Percentiles rank a stretch among this genome's conserved stretches.
These are phyloP conservation scores for Ploceus nigricollis DNA, from an alignment of 2,113 vertebrate genomes.

Conservation along the genomic window DNA sequence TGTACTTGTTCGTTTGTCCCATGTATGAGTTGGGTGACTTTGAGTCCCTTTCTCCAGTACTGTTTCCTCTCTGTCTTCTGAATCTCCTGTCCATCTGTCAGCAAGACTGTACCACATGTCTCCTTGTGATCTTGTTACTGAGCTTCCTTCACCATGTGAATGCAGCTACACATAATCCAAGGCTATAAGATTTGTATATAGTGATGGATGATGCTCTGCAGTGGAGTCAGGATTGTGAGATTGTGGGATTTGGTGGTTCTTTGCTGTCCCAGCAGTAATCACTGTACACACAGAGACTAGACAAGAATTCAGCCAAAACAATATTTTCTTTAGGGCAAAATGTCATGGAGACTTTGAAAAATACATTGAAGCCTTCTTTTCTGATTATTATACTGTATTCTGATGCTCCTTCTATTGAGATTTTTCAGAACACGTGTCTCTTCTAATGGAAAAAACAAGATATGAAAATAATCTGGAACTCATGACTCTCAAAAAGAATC, in stretches of 20 bases:
- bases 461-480: not conserved
- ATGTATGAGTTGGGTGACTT: not conserved
- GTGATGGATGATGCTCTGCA: not conserved
- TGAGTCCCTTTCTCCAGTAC: not conserved
- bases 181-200: not conserved
- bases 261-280: not conserved
- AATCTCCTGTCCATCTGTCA: not conserved
- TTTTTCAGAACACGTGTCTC: not conserved
- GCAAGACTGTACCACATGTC: not conserved
- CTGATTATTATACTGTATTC: not conserved
- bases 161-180: not conserved
- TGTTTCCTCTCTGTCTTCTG: not conserved
- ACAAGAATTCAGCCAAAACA: not conserved
- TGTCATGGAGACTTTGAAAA: not conserved
- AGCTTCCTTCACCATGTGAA: not conserved
- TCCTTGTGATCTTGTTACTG: not conserved
- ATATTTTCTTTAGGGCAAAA: not conserved
- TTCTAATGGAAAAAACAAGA: not conserved
- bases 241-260: not conserved
- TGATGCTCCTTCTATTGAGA: not conserved
- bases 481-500: not conserved
- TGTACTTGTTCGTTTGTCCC: not conserved
- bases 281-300: not conserved
- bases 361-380: not conserved
- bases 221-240: not conserved